Conservation (phyloP, 2,797 vertebrate genomes). For the Pempheris klunzingeri region DNA sequence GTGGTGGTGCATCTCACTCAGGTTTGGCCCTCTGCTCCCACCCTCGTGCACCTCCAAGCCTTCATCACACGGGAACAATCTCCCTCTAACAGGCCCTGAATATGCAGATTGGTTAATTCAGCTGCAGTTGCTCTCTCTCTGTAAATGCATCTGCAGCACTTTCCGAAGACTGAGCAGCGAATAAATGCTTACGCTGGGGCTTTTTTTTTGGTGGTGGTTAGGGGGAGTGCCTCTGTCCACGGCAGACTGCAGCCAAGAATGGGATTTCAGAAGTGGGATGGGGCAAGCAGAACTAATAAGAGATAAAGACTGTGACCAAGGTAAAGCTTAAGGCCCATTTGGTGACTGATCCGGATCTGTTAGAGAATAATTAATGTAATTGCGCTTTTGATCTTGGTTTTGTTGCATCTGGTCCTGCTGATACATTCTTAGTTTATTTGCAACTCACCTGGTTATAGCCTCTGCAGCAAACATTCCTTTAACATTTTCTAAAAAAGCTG, state of each 20-base stretch:
- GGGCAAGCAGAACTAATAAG: conserved; percentile 74
- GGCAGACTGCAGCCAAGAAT: conserved; percentile 74
- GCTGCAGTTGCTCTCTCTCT: conserved; percentile 83
- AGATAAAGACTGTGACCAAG: conserved; percentile 70
- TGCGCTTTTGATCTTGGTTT: conserved; percentile 64
- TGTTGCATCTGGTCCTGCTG: conserved; percentile 60
- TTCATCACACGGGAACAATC: conserved; percentile 74
- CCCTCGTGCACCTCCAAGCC: conserved; percentile 51
- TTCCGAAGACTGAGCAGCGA: conserved; percentile 82
- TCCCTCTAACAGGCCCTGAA: conserved; percentile 75
- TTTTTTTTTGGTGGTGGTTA: conserved; percentile 70
- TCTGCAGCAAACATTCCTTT: conserved; percentile 77
- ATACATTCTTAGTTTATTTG: conserved; percentile 48
- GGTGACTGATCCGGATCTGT: conserved; percentile 72
- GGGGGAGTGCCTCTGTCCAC: conserved; percentile 68
- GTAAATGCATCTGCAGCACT: conserved; percentile 88
- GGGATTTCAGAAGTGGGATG: conserved; percentile 67
- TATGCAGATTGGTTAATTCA: conserved; percentile 87
- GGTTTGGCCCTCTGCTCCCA: conserved; percentile 40
- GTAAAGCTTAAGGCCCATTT: conserved; percentile 60
- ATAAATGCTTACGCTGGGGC: conserved; percentile 84
- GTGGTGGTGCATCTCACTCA: conserved; percentile 59
- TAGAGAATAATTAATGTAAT: conserved; percentile 76
- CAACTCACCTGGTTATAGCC: conserved; percentile 70
- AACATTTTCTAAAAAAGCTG: conserved; percentile 76